Evolutionary conservation across 2,888 invertebrate genomes (phyloP), one percentile per base, ranked within the genome.

Genomic region (Hesperia comma): DNA sequence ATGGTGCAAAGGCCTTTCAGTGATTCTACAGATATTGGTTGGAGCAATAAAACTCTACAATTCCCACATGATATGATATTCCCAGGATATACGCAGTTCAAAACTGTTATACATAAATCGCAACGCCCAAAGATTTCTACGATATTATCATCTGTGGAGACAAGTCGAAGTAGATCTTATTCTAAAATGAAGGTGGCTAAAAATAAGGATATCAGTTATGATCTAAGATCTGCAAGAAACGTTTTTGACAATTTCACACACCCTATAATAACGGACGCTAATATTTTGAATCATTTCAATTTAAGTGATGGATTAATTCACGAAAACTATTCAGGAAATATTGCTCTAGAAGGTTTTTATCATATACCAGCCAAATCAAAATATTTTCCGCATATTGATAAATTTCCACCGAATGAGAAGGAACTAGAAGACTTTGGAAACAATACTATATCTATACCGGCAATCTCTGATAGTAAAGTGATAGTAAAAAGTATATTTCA

Each of bases 1-100:
- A 92, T 92, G 91, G 84, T 90, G 14, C 89, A 85, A 69, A 82
- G 81, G 55, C 88, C 90, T 2, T 90, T 88, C 68, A 88, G 86
- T 72, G 86, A 85, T 2, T 72, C 68, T 12, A 72, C 70, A 14
- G 73, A 63, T 21, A 62, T 64, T 53, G 43, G 17, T 41, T 72
- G 71, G 69, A 70, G 61, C 19, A 75, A 74, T 58, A 67, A 55
- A 15, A 60, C 69, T 0, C 67, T 69, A 6, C 61, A 63, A 32
- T 68, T 71, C 6, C 78, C 79, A 57, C 71, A 73, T 43, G 73
- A 69, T 0, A 71, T 79, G 15, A 71, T 81, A 55, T 75, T 80
- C 53, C 80, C 83, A 5, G 79, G 80, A 7, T 73, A 77, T 53
- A 67, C 79, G 17, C 81, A 85, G 73, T 72, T 79, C 4, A 87